Evolutionary conservation across 1,140 invertebrate species (phyloP).

Genomic region (Drosophila triauraria): DNA sequence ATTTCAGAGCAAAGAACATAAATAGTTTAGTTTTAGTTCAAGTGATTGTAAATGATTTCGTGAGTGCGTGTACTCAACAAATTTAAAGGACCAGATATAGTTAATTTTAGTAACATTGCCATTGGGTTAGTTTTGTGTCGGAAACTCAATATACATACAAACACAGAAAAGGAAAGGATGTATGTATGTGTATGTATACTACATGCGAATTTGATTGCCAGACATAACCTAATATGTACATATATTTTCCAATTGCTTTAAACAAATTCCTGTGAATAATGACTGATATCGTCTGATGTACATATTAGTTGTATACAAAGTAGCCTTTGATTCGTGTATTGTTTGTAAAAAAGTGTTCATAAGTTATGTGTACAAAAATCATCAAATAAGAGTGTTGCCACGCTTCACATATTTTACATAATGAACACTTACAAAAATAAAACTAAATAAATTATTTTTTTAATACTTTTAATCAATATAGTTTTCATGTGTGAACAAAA

Average conservation of each 20-base stretch:
- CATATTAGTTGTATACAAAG: not conserved
- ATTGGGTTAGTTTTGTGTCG: not conserved
- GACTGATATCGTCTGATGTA: not conserved
- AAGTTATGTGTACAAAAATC: slow-evolving; percentile 16
- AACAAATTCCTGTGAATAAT: not conserved
- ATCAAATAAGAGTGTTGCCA: slow-evolving; percentile 64
- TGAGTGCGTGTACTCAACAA: slow-evolving; percentile 1
- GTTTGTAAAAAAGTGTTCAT: slow-evolving; percentile 16
- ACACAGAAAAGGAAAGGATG: not conserved
- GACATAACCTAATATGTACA: slow-evolving; percentile 9
- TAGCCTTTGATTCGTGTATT: slow-evolving; percentile 13
- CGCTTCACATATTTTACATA: slow-evolving; percentile 63
- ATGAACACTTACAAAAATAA: slow-evolving; percentile 11
- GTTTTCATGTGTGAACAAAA: not conserved
- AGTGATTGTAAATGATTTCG: not conserved
- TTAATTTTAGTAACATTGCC: not conserved
- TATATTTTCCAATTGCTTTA: not conserved
- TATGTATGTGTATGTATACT: slow-evolving; percentile 10
- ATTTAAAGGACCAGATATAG: not conserved
- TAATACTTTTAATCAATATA: not conserved
- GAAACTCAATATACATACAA: slow-evolving; percentile 9
- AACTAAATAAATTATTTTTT: too few relatives aligned
- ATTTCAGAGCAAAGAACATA: slow-evolving; percentile 3
- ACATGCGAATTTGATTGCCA: slow-evolving; percentile 8
- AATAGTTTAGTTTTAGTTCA: slow-evolving; percentile 1